Evolutionary conservation across 2,797 vertebrate species (phyloP), one percentile per base, ranked within the genome.

Genomic region (Eulemur rubriventer): DNA sequence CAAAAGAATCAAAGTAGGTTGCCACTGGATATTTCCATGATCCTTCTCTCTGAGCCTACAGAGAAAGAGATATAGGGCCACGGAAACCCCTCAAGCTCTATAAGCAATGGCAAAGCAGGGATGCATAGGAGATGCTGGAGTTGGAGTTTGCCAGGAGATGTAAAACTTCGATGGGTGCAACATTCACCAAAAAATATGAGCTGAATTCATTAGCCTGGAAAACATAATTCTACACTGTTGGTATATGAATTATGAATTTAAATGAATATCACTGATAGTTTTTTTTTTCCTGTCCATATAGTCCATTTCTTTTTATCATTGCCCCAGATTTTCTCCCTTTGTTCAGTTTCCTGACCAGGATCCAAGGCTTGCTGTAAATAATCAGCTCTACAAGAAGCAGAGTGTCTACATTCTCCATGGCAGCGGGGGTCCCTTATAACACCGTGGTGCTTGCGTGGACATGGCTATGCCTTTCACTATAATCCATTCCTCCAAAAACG

Each of bases 71-170:
- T 4, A 38, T 0, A n/a, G 86, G n/a, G 41, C 4, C 55, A 4
- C 13, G 12, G 22, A 48, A n/a, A 35, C 0, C 35, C 30, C n/a
- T 61, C 28, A 24, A 10, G 12, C 26, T n/a, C 20, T 12, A 20
- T 28, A 35, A 67, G 11, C 20, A 35, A 55, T 3, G 13, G 14
- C 48, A 63, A 30, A 76, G 16, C 33, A 35, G 57, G 52, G 55
- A 50, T n/a, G 12, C 0, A 2, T 0, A 50, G 20, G 9, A 16
- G 50, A 24, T 0, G 4, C 0, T 14, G 20, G 33, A 8, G 1
- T 26, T 67, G 41, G 22, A 33, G 20, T 55, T 55, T n/a, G n/a
- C 46, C 7, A 35, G 22, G 41, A 72, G 28, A 14, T 20, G 16
- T 33, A 33, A 41, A 89, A 55, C 0, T 10, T 24, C 24, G 24